Percentiles rank a stretch among this genome's conserved stretches.
These are phyloP conservation scores for Sthenelais limicola DNA, from an alignment of 2,888 invertebrate genomes.

Conservation along the genomic window DNA sequence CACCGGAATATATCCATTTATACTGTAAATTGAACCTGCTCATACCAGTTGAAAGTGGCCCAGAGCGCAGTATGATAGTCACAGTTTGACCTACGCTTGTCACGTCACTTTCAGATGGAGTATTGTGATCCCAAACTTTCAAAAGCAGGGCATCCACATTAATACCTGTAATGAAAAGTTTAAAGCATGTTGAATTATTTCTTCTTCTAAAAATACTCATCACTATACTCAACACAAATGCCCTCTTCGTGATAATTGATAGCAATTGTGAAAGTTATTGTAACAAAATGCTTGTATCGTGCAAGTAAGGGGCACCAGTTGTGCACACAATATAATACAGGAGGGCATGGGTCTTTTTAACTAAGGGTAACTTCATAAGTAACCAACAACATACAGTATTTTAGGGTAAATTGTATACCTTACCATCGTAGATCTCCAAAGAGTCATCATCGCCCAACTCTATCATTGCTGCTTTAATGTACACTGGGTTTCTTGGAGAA, in stretches of 20 bases:
- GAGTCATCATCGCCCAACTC: background rate
- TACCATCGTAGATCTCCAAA: conserved; percentile 17
- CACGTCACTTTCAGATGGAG: background rate
- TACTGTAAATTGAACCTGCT: conserved; percentile 3
- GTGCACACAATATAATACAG: background rate
- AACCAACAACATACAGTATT: background rate
- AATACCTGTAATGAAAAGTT: background rate
- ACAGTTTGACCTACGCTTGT: too few species aligned
- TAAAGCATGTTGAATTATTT: background rate
- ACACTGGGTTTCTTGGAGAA: background rate
- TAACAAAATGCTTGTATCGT: background rate
- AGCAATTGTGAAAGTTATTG: too few species aligned
- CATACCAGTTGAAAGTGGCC: background rate
- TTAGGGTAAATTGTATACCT: background rate
- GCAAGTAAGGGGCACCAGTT: too few species aligned
- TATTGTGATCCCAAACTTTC: background rate
- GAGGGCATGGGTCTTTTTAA: background rate
- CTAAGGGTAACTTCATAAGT: background rate
- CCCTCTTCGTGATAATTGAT: background rate
- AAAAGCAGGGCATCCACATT: background rate
- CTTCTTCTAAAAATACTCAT: background rate
- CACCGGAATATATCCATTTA: conserved; percentile 4
- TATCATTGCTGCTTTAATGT: background rate
- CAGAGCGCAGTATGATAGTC: background rate
- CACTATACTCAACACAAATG: too few species aligned